Evolutionary conservation across 2,888 invertebrate genomes (phyloP), one percentile per base, ranked within the genome.

Genomic region (Pseudanteris insignis): DNA sequence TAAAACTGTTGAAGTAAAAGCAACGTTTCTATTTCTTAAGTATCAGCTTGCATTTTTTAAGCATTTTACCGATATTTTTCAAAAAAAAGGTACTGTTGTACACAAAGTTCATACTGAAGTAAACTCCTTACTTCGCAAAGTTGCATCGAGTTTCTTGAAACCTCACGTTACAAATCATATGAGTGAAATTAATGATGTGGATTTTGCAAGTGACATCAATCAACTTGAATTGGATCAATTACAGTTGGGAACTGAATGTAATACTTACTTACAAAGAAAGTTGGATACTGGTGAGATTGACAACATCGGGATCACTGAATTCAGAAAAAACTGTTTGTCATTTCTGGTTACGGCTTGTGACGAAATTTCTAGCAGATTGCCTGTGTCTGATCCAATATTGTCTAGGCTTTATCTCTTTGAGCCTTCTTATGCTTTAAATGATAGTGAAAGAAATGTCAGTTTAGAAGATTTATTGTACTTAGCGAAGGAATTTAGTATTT

Each of bases 1-100:
- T 0, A 37, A 25, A 32, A 9, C 14, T 1, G 8, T 24, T 0
- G 58, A 59, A 15, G 51, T 51, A 2, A 59, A 43, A 14, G 58
- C 58, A 1, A 51, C 46, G 0, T 46, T 59, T 11, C 13, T 51
- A 11, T 59, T 59, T 12, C 29, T 59, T 0, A 51, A 46, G 6
- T 26, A 59, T 14, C 48, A 59, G 5, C 29, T 59, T 0, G 51
- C 51, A 0, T 51, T 44, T 10, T 59, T 59, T 37, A 59, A 59
- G 10, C 40, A 59, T 13, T 59, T 59, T 13, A 40, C 18, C 4
- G 58, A 59, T 9, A 40, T 28, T 2, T 59, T 59, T 21, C 58
- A 59, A 12, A 59, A 59, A 14, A 58, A 46, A 10, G 2, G 21
- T 24, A 59, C 58, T 0, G 40, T 59, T 0, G 51, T 51, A 1